Percentiles rank a stretch among this genome's conserved stretches.
phyloP scores from a whole-genome alignment of 2,113 vertebrate species.

The Calidris pugnax region DNA sequence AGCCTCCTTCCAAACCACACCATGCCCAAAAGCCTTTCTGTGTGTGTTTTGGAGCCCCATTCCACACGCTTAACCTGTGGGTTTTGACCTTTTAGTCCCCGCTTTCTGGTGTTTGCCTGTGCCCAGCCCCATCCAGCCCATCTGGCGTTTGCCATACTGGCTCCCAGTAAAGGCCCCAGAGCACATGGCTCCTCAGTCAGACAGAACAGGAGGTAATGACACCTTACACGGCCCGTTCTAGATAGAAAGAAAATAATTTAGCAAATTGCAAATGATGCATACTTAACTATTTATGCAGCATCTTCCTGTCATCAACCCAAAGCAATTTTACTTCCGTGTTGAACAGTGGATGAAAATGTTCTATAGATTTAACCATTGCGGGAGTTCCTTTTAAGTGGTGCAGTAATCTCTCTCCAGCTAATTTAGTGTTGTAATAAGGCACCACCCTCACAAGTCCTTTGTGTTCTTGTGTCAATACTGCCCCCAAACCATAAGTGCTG shows the following conservation, averaged over 20 bases:
- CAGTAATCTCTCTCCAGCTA: conserved; percentile 59
- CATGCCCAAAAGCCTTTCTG: background rate
- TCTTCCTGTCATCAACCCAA: conserved; percentile 72
- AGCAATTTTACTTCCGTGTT: conserved; percentile 69
- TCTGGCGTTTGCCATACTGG: background rate
- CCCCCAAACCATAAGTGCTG: conserved; percentile 68
- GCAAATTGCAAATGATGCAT: conserved; percentile 69
- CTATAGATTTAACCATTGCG: conserved; percentile 66
- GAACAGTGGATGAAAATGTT: conserved; percentile 61
- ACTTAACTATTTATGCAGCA: conserved; percentile 71
- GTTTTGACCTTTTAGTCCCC: background rate
- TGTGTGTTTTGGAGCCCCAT: background rate
- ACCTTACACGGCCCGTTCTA: conserved; percentile 44
- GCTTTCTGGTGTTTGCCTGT: background rate
- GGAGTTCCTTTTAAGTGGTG: conserved; percentile 64
- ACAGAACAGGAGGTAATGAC: conserved; percentile 39
- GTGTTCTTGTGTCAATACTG: conserved; percentile 71
- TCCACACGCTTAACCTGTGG: background rate
- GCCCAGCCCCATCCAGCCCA: background rate
- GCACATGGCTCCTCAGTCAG: background rate
- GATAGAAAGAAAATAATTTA: conserved; percentile 70
- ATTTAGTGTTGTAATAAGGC: conserved; percentile 68
- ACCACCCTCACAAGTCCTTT: conserved; percentile 64
- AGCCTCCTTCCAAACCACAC: background rate
- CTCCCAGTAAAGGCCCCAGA: background rate